Conservation (phyloP, 2,113 vertebrate genomes). For the Sapayoa aenigma region DNA sequence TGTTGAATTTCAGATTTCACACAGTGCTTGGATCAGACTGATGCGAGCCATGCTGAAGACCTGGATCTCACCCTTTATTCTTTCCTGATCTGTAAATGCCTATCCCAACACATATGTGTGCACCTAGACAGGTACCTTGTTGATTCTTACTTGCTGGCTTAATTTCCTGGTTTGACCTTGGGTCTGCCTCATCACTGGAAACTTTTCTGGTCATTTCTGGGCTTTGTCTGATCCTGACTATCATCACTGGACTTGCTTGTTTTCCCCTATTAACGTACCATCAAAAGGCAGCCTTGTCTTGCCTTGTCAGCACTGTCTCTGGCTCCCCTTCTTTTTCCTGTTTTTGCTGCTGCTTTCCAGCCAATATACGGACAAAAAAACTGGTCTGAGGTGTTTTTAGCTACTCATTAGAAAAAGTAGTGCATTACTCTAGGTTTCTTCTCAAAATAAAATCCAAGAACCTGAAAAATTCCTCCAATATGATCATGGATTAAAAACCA, state of each 20-base stretch:
- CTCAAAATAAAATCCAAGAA: background rate
- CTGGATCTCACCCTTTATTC: background rate
- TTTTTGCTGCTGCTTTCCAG: background rate
- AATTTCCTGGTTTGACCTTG: background rate
- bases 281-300: background rate
- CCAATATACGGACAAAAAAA: background rate
- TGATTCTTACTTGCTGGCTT: background rate
- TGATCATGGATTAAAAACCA: background rate
- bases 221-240: background rate
- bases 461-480: background rate
- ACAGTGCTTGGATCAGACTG: background rate
- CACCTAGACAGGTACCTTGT: background rate
- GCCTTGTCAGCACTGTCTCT: background rate
- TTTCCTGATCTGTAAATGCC: background rate
- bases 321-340: background rate
- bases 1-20: background rate
- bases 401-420: background rate
- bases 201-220: background rate
- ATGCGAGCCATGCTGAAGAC: background rate
- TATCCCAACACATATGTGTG: fast-evolving
- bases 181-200: background rate
- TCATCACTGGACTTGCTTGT: background rate
- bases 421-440: background rate
- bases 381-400: background rate
- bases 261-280: background rate